These are phyloP conservation scores for Zaprionus tsacasi DNA, from an alignment of 1,140 invertebrate species.

Conservation along the genomic window DNA sequence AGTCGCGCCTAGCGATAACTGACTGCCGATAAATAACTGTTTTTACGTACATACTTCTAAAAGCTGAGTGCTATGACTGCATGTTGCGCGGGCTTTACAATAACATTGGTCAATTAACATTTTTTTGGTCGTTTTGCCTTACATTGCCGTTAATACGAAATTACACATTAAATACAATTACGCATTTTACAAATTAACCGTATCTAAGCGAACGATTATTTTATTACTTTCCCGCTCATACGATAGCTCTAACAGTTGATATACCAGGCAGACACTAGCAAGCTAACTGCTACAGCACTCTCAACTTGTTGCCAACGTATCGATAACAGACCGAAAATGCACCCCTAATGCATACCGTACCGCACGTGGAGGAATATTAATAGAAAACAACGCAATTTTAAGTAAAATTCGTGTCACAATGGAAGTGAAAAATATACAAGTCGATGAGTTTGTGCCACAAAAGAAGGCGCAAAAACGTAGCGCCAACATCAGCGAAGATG, in stretches of 20 bases:
- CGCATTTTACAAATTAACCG: background rate
- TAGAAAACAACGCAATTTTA: constrained; percentile 17
- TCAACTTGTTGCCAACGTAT: background rate
- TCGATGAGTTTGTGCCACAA: constrained; percentile 86
- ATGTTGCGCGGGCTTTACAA: background rate
- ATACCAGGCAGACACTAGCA: background rate
- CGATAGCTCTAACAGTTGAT: background rate
- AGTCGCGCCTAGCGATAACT: background rate
- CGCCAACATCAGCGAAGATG: constrained; percentile 78
- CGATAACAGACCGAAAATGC: constrained; percentile 24
- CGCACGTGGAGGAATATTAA: constrained; percentile 40
- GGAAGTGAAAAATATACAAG: constrained; percentile 85
- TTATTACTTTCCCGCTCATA: constrained; percentile 12
- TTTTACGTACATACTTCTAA: background rate
- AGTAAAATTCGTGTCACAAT: constrained; percentile 29
- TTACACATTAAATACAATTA: background rate
- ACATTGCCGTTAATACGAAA: accelerated
- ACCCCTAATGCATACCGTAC: constrained; percentile 9
- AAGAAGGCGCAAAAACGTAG: constrained; percentile 86
- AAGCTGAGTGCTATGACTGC: background rate
- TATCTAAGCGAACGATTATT: background rate
- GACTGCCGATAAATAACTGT: background rate
- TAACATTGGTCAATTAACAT: background rate
- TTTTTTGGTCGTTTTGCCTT: background rate
- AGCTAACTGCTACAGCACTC: constrained; percentile 21